These are phyloP conservation scores for Brachylomia viminalis DNA, from an alignment of 2,888 invertebrate genomes.

Conservation along the genomic window DNA sequence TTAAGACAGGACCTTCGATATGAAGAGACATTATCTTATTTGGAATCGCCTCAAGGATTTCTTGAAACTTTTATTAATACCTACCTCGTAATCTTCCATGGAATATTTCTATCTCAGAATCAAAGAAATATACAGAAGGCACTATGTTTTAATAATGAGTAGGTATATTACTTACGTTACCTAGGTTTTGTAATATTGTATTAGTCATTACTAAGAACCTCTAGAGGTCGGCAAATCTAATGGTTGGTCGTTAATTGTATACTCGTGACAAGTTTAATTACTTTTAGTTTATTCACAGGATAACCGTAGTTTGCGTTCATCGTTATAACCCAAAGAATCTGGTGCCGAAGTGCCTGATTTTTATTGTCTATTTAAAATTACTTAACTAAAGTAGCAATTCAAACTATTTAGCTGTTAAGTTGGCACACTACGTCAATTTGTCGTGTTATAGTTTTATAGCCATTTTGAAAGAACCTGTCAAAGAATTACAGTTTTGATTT, in stretches of 20 bases:
- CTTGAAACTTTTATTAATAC: constrained; percentile 28
- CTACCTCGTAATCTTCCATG: constrained; percentile 32
- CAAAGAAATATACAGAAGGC: constrained; percentile 18
- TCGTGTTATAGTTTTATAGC: background rate
- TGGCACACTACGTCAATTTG: background rate
- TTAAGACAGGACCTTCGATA: constrained; percentile 31
- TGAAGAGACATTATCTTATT: constrained; percentile 23
- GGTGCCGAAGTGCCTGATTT: background rate
- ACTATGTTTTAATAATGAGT: background rate
- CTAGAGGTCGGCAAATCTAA: constrained; percentile 32
- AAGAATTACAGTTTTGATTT: background rate
- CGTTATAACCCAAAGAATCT: background rate
- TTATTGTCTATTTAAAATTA: background rate
- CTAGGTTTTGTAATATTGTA: constrained; percentile 15
- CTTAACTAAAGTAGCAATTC: background rate
- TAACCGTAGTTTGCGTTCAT: background rate
- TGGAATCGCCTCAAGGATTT: constrained; percentile 28
- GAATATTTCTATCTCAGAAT: constrained; percentile 44
- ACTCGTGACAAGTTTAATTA: constrained; percentile 20
- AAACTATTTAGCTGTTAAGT: background rate
- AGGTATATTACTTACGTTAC: background rate
- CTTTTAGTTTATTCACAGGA: background rate
- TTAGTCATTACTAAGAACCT: constrained; percentile 28
- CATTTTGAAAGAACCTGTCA: background rate
- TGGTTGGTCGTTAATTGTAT: background rate